phyloP scores from a whole-genome alignment of 2,888 invertebrate genomes.

The Drosophila vallismaia region DNA sequence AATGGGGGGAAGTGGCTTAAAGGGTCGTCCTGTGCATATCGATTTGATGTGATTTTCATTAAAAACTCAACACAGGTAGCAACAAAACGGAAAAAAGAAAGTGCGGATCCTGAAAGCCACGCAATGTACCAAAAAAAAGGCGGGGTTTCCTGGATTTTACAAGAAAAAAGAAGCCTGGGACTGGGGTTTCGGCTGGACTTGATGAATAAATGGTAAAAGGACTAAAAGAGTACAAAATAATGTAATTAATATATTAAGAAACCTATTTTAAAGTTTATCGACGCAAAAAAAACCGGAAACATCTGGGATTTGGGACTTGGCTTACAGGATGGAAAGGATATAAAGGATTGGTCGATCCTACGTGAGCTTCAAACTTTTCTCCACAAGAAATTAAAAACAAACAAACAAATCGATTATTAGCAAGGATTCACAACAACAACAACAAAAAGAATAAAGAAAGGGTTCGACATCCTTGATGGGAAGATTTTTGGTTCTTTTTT shows the following conservation, averaged over 20 bases:
- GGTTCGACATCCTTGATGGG: constrained; percentile 23
- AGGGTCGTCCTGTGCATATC: constrained; percentile 56
- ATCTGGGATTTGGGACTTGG: constrained; percentile 21
- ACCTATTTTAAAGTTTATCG: background rate
- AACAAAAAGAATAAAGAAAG: constrained; percentile 11
- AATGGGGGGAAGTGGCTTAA: constrained; percentile 10
- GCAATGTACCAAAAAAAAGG: constrained; percentile 51
- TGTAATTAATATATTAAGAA: background rate
- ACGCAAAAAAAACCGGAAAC: constrained; percentile 35
- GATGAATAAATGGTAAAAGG: background rate
- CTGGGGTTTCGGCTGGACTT: background rate
- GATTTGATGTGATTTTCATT: constrained; percentile 76
- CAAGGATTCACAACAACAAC: constrained; percentile 28
- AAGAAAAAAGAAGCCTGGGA: background rate
- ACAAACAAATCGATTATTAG: constrained; percentile 77
- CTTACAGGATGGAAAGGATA: background rate
- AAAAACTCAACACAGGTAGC: constrained; percentile 68
- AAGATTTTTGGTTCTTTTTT: background rate
- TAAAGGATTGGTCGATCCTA: constrained; percentile 2
- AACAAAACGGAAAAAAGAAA: constrained; percentile 32
- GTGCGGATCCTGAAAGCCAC: constrained; percentile 49
- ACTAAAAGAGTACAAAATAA: background rate
- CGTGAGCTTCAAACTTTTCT: constrained; percentile 50
- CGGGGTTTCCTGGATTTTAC: constrained; percentile 22
- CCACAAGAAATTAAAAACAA: constrained; percentile 70